Conservation (phyloP, 2,888 invertebrate species). For the Pilophorus perplexus region DNA sequence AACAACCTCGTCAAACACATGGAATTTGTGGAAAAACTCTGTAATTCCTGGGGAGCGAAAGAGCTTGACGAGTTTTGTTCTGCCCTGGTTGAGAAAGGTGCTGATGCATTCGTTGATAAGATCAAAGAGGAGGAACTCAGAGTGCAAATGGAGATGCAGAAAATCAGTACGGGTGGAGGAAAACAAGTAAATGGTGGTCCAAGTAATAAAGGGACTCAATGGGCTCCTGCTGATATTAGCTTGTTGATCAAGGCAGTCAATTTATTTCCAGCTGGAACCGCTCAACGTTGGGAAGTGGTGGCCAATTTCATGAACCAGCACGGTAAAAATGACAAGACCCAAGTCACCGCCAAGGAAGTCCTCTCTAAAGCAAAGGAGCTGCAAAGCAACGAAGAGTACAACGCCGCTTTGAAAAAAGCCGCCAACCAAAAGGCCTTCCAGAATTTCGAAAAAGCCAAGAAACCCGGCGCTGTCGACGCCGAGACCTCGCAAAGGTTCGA, state of each 20-base stretch:
- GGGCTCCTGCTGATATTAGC: slow-evolving; percentile 84
- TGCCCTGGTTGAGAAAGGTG: slow-evolving; percentile 64
- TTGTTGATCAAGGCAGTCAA: slow-evolving; percentile 95
- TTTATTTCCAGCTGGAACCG: slow-evolving; percentile 94
- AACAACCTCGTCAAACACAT: slow-evolving; percentile 76
- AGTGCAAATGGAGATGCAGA: slow-evolving; percentile 72
- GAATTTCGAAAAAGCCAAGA: slow-evolving; percentile 82
- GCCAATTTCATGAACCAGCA: slow-evolving; percentile 94
- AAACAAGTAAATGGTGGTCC: slow-evolving; percentile 44
- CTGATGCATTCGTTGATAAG: slow-evolving; percentile 65
- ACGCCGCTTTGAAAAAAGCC: slow-evolving; percentile 77
- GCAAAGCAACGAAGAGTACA: slow-evolving; percentile 83
- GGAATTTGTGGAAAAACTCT: slow-evolving; percentile 88
- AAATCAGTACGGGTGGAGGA: slow-evolving; percentile 48
- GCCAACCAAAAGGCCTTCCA: slow-evolving; percentile 90
- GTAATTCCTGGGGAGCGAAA: slow-evolving; percentile 70
- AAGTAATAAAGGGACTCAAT: slow-evolving; percentile 52
- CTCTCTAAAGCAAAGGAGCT: slow-evolving; percentile 93
- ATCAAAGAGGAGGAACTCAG: slow-evolving; percentile 70
- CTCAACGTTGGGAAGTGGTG: slow-evolving; percentile 85
- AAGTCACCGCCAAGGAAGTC: slow-evolving; percentile 80
- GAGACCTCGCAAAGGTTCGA: slow-evolving; percentile 67
- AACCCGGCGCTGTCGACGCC: slow-evolving; percentile 60
- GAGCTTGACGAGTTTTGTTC: slow-evolving; percentile 77
- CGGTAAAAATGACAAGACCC: slow-evolving; percentile 56